These are phyloP conservation scores for Gadus chalcogrammus DNA, from an alignment of 2,113 vertebrate species.

Conservation along the genomic window DNA sequence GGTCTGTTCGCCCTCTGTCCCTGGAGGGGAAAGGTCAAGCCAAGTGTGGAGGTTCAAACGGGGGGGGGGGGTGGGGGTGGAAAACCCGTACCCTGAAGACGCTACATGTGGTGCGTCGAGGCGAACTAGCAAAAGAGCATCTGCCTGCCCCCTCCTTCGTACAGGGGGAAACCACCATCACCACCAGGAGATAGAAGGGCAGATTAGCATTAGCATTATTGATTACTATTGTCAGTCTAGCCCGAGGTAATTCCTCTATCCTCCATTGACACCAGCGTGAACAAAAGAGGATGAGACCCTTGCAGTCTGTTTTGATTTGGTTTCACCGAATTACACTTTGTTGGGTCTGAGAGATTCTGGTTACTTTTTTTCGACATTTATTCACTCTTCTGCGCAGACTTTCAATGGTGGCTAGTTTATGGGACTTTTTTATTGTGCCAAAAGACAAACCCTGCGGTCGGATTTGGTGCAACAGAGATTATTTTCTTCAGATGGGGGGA, in stretches of 20 bases:
- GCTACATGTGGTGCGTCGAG: conserved; percentile 58
- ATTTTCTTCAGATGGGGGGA: not conserved
- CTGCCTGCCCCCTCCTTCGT: conserved; percentile 39
- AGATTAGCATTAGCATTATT: conserved; percentile 52
- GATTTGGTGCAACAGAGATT: not conserved
- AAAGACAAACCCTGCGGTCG: conserved; percentile 6
- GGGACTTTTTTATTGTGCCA: not conserved
- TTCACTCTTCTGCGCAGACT: not conserved
- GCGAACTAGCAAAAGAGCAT: conserved; percentile 62
- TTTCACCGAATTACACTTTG: not conserved
- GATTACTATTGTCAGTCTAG: conserved; percentile 38
- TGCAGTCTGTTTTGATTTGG: not conserved
- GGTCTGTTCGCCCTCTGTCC: conserved; percentile 53
- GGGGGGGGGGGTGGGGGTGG: conserved; percentile 14
- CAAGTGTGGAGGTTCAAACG: conserved; percentile 51
- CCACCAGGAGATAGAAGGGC: conserved; percentile 22
- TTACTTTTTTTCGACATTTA: not conserved
- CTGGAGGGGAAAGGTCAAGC: conserved; percentile 64
- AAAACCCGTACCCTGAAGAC: conserved; percentile 49
- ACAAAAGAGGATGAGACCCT: not conserved
- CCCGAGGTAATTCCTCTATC: conserved; percentile 37
- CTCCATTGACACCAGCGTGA: conserved; percentile 19
- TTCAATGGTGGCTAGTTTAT: not conserved
- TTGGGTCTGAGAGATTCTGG: not conserved
- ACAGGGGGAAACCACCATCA: not conserved